These are phyloP conservation scores for Steinernema feltiae DNA, from an alignment of 1,140 invertebrate genomes.

Conservation along the genomic window DNA sequence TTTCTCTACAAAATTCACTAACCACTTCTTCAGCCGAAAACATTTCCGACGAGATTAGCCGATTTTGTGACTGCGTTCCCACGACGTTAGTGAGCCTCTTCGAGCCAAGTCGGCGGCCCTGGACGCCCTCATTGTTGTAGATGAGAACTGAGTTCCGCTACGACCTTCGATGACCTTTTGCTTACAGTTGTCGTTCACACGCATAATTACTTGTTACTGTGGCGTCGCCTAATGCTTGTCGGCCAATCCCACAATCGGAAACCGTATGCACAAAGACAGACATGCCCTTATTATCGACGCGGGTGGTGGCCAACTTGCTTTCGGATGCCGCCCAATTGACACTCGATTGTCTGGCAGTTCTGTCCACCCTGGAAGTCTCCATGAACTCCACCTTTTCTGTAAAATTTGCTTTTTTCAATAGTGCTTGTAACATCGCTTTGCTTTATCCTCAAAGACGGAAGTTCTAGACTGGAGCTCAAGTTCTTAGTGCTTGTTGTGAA, in stretches of 20 bases:
- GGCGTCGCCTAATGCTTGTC: neutral
- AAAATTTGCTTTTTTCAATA: too few relatives aligned
- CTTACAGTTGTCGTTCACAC: conserved; percentile 14
- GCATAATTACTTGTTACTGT: conserved; percentile 15
- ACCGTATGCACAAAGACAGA: conserved; percentile 6
- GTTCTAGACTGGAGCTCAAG: too few relatives aligned
- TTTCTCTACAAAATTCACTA: neutral
- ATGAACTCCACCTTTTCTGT: neutral
- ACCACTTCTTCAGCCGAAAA: conserved; percentile 8
- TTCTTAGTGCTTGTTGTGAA: too few relatives aligned
- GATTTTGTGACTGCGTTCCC: conserved; percentile 6
- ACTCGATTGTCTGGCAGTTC: neutral
- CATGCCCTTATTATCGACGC: neutral
- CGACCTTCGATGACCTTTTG: conserved; percentile 15
- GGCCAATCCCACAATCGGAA: conserved; percentile 7
- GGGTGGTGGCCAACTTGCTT: neutral
- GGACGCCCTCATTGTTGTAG: neutral
- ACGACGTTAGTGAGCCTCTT: neutral
- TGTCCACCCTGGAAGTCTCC: neutral
- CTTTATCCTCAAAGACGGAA: too few relatives aligned
- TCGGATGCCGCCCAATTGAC: conserved; percentile 8
- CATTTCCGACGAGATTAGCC: neutral
- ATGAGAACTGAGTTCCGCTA: neutral
- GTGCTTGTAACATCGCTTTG: too few relatives aligned
- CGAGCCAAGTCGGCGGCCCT: conserved; percentile 5